Percentiles rank a stretch among this genome's conserved stretches.
These are phyloP conservation scores for Drosophila ananassae DNA, from an alignment of 1,140 invertebrate species.

Conservation along the genomic window DNA sequence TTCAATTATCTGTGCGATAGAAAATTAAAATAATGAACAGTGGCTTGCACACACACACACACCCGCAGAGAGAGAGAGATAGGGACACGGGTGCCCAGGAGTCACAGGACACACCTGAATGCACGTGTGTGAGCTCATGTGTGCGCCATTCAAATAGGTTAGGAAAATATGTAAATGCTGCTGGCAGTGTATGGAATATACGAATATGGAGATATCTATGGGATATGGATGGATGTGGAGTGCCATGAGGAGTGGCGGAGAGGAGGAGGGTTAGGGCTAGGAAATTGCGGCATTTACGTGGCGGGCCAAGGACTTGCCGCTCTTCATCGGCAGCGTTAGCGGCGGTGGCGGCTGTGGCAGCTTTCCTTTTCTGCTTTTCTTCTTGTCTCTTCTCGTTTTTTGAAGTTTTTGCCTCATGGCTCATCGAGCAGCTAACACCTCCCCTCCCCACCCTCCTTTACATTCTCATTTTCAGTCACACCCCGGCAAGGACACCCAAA, in stretches of 20 bases:
- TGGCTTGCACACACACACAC: constrained; percentile 20
- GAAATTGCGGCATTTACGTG: constrained; percentile 60
- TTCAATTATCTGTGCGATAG: constrained; percentile 69
- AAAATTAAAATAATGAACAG: constrained; percentile 80
- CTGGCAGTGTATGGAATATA: constrained; percentile 15
- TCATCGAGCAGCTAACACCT: constrained; percentile 67
- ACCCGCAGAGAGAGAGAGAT: not conserved
- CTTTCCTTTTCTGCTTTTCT: constrained; percentile 22
- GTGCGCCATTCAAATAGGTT: constrained; percentile 46
- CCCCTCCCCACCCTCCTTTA: not conserved
- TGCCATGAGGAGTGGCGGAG: constrained; percentile 8
- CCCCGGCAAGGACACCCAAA: constrained; percentile 57
- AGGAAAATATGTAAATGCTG: constrained; percentile 56
- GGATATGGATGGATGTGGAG: constrained; percentile 43
- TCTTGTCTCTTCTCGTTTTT: constrained; percentile 49
- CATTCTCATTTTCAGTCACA: constrained; percentile 33
- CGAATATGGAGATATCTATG: constrained; percentile 10
- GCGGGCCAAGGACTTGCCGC: constrained; percentile 42
- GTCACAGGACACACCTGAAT: constrained; percentile 23
- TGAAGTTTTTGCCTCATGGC: constrained; percentile 72
- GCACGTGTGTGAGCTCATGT: constrained; percentile 16
- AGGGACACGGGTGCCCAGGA: not conserved
- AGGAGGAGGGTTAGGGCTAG: constrained; percentile 8
- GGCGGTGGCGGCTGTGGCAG: constrained; percentile 4
- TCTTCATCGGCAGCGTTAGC: constrained; percentile 10